Conservation (phyloP, 1,140 invertebrate genomes). For the Drosophila bipectinata region DNA sequence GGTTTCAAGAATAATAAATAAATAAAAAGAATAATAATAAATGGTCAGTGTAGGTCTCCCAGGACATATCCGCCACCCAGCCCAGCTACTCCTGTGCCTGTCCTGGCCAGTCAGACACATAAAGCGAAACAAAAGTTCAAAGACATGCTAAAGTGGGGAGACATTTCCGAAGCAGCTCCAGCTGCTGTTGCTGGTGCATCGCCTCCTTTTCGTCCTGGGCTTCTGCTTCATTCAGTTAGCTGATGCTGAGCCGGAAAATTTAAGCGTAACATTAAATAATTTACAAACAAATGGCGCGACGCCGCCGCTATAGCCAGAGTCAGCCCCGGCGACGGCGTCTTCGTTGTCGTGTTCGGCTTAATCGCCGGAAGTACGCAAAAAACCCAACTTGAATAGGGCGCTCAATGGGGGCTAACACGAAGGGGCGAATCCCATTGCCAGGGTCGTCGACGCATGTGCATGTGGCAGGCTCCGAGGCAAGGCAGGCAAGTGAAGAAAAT, state of each 20-base stretch:
- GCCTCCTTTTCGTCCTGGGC: not conserved
- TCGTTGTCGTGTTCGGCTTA: conserved; percentile 54
- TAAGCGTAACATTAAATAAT: conserved; percentile 82
- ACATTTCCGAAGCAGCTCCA: conserved; percentile 32
- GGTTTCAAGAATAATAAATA: too few relatives aligned
- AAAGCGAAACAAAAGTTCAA: conserved; percentile 75
- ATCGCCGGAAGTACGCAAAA: conserved; percentile 75
- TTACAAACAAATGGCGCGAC: conserved; percentile 79
- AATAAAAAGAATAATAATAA: not conserved
- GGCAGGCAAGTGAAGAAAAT: conserved; percentile 57
- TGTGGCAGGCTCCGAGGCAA: conserved; percentile 46
- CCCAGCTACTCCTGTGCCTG: conserved; percentile 4
- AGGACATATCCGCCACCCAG: conserved; percentile 12
- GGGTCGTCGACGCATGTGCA: conserved; percentile 76
- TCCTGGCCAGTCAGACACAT: conserved; percentile 55
- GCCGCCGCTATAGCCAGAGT: conserved; percentile 10
- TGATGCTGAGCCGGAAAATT: conserved; percentile 74
- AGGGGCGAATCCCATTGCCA: conserved; percentile 39
- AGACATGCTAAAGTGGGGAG: conserved; percentile 41
- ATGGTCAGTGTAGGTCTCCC: conserved; percentile 19
- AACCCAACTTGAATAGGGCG: conserved; percentile 41
- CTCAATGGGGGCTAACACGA: conserved; percentile 3
- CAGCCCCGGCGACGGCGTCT: not conserved
- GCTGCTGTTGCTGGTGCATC: conserved; percentile 25
- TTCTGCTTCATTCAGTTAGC: conserved; percentile 42